phyloP scores from a whole-genome alignment of 2,797 vertebrate species.

The Hozukius guyotensis region DNA sequence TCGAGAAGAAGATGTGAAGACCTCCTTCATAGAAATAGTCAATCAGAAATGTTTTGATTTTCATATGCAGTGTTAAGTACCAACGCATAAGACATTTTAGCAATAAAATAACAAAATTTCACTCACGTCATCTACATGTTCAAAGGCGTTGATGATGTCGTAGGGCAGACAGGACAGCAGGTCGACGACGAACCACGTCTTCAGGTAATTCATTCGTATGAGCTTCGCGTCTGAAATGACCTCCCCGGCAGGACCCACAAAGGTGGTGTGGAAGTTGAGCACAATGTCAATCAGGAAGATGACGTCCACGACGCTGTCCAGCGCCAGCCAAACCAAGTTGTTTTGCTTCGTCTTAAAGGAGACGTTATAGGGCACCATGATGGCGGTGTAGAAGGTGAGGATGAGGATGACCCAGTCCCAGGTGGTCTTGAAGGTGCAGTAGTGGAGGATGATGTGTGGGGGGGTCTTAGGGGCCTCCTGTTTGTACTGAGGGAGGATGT shows the following conservation, averaged over 20 bases:
- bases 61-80: neutral
- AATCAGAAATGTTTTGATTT: neutral
- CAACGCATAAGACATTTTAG: neutral
- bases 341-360: constrained; percentile 98
- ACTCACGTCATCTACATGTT: constrained; percentile 93
- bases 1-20: constrained; percentile 22
- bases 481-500: constrained; percentile 98
- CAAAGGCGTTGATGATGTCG: constrained; percentile 98
- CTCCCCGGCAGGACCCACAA: constrained; percentile 95
- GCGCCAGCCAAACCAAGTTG: constrained; percentile 95
- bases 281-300: constrained; percentile 98
- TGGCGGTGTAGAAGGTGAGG: constrained; percentile 99
- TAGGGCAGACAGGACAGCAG: constrained; percentile 98
- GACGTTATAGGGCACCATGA: constrained; percentile 99
- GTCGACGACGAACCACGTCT: constrained; percentile 99
- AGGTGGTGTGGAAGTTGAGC: constrained; percentile 98
- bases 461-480: constrained; percentile 99
- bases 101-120: neutral
- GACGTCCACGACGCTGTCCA: constrained; percentile 96
- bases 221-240: constrained; percentile 96
- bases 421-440: constrained; percentile 98
- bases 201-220: constrained; percentile 98
- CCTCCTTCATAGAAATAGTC: constrained; percentile 60
- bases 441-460: constrained; percentile 98
- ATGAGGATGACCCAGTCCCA: constrained; percentile 99